phyloP scores from a whole-genome alignment of 2,113 vertebrate genomes.

The Myrmecobius fasciatus region DNA sequence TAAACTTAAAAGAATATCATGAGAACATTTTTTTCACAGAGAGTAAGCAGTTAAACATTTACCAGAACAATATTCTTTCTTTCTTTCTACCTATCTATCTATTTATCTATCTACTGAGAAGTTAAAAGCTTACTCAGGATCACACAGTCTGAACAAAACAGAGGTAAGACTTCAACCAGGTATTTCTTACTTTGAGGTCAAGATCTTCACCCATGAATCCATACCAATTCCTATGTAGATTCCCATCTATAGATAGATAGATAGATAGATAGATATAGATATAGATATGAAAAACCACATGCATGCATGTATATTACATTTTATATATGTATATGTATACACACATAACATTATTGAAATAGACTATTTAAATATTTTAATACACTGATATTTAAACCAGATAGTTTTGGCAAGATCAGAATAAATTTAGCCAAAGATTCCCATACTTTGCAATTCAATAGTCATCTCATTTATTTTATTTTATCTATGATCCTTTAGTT shows the following conservation, averaged over 20 bases:
- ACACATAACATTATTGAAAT: not conserved
- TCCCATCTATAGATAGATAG: too few relatives aligned
- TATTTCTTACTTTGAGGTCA: not conserved
- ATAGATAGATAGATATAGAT: too few relatives aligned
- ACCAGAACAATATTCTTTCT: not conserved
- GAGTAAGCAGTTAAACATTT: not conserved
- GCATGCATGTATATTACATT: not conserved
- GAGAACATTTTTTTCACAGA: not conserved
- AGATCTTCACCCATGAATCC: not conserved
- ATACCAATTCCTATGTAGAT: not conserved
- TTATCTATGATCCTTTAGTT: not conserved
- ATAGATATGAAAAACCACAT: too few relatives aligned
- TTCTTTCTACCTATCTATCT: too few relatives aligned
- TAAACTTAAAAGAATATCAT: not conserved
- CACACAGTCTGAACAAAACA: not conserved
- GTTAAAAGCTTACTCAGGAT: not conserved
- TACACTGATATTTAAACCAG: not conserved
- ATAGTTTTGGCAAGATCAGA: not conserved
- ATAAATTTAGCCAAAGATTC: not conserved
- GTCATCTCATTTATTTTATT: not conserved
- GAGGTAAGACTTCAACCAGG: not conserved
- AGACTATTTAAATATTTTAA: not conserved
- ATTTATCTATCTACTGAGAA: not conserved
- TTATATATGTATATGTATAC: too few relatives aligned
- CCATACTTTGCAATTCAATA: not conserved